Base-by-base conservation (phyloP, 1,140 invertebrate genomes). In the Drosophila lowei region DNA sequence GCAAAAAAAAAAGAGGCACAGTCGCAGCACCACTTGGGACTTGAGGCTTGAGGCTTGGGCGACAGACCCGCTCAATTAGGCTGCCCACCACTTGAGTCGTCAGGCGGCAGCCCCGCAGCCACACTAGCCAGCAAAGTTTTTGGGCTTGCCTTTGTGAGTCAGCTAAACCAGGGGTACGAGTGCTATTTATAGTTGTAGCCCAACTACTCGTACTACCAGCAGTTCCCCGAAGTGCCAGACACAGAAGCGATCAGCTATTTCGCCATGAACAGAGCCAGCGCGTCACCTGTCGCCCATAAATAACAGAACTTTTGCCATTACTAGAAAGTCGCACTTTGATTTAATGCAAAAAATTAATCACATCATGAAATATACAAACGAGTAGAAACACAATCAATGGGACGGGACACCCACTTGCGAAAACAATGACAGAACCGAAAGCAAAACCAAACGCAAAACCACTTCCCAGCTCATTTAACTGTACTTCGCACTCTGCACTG, bases 61-160 rank as follows among this genome's bases (percentile, higher is more conserved):
- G 70, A 58, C 72, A 66, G 62, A 79, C 76, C 72, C 72, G 61
- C 73, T 85, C 81, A 86, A 86, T 85, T 85, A 85, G 79, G 74
- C 81, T 86, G 70, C 81, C 83, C 81, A 86, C 81, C 81, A 85
- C 67, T 84, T 38, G 63, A 55, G 67, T 57, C 53, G 41, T n/a
- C 56, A 47, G 55, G 23, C 21, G 21, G 21, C 4, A 3, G 21
- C 21, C 2, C 21, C 21, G 16, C 55, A 28, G 15, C 30, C 55
- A 83, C 64, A 61, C 54, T 66, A 62, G 63, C 49, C 61, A 62
- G 53, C 70, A 57, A 52, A 57, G 52, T 74, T 70, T 77, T 38
- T 57, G 79, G 59, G 65, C 63, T 80, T 86, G 80, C 52, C 77
- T 59, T 62, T 63, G 59, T 61, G 30, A 48, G 74, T 79, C 67